Evolutionary conservation across 1,140 invertebrate genomes (phyloP).

Genomic region (Drosophila parvula): DNA sequence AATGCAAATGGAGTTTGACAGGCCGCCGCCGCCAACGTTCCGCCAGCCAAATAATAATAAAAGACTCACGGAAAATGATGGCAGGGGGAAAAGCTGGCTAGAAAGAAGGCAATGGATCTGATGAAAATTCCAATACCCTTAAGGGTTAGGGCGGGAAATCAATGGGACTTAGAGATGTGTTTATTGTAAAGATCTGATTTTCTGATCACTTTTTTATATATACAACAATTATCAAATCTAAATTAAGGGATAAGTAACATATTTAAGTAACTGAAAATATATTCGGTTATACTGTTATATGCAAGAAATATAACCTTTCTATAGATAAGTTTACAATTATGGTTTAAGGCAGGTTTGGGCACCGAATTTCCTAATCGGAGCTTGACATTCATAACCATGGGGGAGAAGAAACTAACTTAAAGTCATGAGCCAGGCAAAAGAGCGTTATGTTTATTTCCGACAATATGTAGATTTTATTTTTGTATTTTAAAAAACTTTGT

Average conservation of each 20-base stretch:
- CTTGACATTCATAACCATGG: neutral
- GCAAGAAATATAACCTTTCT: too few relatives aligned
- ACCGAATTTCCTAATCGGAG: neutral
- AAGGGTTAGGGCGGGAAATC: neutral
- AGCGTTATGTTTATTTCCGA: too few relatives aligned
- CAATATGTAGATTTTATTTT: too few relatives aligned
- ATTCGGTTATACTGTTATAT: too few relatives aligned
- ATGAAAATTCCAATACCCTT: slow-evolving; percentile 22
- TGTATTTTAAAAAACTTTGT: too few relatives aligned
- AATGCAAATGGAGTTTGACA: slow-evolving; percentile 80
- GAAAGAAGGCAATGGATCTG: neutral
- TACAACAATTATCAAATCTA: neutral
- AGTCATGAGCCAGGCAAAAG: too few relatives aligned
- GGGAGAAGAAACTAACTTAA: too few relatives aligned
- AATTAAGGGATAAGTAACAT: neutral
- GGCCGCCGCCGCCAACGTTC: slow-evolving; percentile 33
- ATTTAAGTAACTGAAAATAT: too few relatives aligned
- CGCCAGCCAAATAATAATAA: slow-evolving; percentile 67
- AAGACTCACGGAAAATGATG: slow-evolving; percentile 38
- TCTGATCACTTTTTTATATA: neutral
- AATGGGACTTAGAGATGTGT: neutral
- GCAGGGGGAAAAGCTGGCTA: neutral
- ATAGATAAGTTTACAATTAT: too few relatives aligned
- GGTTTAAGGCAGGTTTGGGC: neutral
- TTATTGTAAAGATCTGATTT: neutral